Conservation (phyloP, 2,888 invertebrate species). For the Serrognathus titanus region DNA sequence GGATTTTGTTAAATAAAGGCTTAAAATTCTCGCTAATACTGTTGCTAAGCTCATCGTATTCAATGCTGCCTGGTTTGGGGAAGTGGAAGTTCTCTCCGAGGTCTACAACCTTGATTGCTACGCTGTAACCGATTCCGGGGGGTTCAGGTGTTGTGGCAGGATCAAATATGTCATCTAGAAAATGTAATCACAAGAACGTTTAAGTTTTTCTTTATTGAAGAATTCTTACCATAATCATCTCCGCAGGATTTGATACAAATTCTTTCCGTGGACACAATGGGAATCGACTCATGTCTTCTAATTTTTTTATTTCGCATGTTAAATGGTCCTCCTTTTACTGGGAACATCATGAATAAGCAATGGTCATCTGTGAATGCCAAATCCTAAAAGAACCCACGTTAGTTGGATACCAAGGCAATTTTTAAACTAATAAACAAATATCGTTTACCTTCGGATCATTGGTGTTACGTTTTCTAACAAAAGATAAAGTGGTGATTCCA, state of each 20-base stretch:
- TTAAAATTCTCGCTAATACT: slow-evolving; percentile 64
- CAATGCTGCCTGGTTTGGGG: slow-evolving; percentile 67
- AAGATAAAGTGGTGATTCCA: slow-evolving; percentile 74
- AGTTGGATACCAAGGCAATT: too few species aligned
- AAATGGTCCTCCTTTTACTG: slow-evolving; percentile 77
- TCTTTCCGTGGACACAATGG: slow-evolving; percentile 68
- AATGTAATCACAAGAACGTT: background rate
- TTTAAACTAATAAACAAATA: too few species aligned
- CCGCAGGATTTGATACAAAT: slow-evolving; percentile 84
- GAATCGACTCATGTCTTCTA: slow-evolving; percentile 71
- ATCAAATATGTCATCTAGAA: slow-evolving; percentile 55
- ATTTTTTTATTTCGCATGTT: slow-evolving; percentile 83
- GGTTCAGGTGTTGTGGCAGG: slow-evolving; percentile 61
- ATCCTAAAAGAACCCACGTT: too few species aligned
- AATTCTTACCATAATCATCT: slow-evolving; percentile 55
- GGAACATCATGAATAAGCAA: slow-evolving; percentile 85
- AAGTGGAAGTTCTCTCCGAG: slow-evolving; percentile 74
- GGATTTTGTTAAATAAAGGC: slow-evolving; percentile 58
- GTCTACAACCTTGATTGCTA: slow-evolving; percentile 71
- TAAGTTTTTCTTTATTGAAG: background rate
- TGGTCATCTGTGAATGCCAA: slow-evolving; percentile 76
- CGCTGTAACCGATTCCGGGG: slow-evolving; percentile 65
- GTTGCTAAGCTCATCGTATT: slow-evolving; percentile 68
- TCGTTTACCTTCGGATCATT: slow-evolving; percentile 56
- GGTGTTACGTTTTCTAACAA: slow-evolving; percentile 73